Evolutionary conservation across 2,888 invertebrate genomes (phyloP), one percentile per base, ranked within the genome.

Genomic region (Caenorhabditis afra): DNA sequence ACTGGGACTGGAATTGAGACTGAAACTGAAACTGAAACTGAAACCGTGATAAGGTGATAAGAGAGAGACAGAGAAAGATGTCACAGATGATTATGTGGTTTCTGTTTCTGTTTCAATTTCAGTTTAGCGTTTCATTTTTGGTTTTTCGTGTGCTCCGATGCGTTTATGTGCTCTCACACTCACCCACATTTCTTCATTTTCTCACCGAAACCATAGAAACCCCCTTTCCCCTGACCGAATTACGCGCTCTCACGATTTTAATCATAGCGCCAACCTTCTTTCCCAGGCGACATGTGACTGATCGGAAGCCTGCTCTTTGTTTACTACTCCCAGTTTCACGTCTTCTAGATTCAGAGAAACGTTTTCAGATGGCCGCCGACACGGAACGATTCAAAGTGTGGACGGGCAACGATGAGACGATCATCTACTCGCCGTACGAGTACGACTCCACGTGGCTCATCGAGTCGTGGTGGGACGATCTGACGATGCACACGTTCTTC

Each of bases 341-440:
- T n/a, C n/a, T 18, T 29, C 50, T 50, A 20, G 12, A 3, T 14
- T 20, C 62, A 52, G 0, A 18, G 45, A 18, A 0, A 39, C 35
- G 22, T n/a, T n/a, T n/a, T n/a, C n/a, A n/a, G n/a, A 55, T 50
- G 64, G 45, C 64, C 41, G 58, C 73, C 16, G 73, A 47, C 8
- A 18, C 64, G 10, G 50, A 73, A 35, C 50, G 73, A 1, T 73
- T 64, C 77, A 64, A 70, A 35, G 66, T 85, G 12, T 86, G 86
- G 86, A 70, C 71, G 14, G 85, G 83, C 3, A 83, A 86, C 61
- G 81, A 83, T 7, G 76, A 80, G 23, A 80, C 84, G 44, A 86
- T 87, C 53, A 61, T 86, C 59, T 83, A 86, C 64, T 71, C 86
- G 0, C 83, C 83, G 12, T 86, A 81, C 58, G 76, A 85, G 44